Evolutionary conservation across 2,888 invertebrate genomes (phyloP), one percentile per base, ranked within the genome.

Genomic region (Pandemis cinnamomeana): DNA sequence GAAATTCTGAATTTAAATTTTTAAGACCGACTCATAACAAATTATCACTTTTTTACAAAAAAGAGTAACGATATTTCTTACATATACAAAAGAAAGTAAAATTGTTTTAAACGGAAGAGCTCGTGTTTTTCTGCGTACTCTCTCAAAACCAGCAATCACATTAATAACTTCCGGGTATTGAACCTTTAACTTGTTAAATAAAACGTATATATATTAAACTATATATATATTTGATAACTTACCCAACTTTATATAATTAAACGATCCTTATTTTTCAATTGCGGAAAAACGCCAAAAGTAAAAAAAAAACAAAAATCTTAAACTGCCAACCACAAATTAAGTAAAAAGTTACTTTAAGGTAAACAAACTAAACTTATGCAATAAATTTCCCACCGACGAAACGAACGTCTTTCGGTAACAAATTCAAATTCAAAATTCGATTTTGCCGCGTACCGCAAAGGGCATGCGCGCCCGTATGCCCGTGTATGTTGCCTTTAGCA

Each of bases 401-500:
- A 58, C 11, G 4, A 58, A 27, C 58, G 5, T 15, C 51, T 8
- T 15, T 64, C 53, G 1, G 15, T 41, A 42, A 41, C 41, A 36
- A 44, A 44, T 68, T 27, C 27, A 11, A 55, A 44, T 74, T 70
- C 20, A 48, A 62, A 71, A 13, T 62, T 62, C 62, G 46, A 53
- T 64, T 55, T 67, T 71, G 69, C 71, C 71, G 76, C 73, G 66
- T 55, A 67, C 48, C 72, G 67, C 69, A 63, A 70, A 74, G 72
- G 71, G 67, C 71, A 69, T 83, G 83, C 86, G 81, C 84, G 85
- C 81, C 84, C 86, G 79, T 78, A 76, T 80, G 83, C 77, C 78
- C 82, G 85, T 83, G 87, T 86, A 87, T 80, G 78, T 83, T 87
- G 92, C 90, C 88, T 89, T 87, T 82, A 86, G 83, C 85, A 86